phyloP scores from a whole-genome alignment of 2,113 vertebrate species.

The Aix galericulata region DNA sequence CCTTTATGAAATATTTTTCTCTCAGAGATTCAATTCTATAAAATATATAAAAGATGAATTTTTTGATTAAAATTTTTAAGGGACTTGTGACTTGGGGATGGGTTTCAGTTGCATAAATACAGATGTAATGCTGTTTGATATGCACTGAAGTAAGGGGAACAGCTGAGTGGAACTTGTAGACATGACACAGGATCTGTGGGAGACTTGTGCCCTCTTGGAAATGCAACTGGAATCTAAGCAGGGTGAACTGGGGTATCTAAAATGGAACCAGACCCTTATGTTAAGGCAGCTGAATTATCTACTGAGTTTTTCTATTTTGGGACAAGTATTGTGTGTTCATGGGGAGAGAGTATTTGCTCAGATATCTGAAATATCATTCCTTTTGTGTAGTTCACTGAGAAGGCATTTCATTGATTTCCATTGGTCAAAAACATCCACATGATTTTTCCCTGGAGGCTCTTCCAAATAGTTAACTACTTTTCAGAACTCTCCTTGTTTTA shows the following conservation, averaged over 20 bases:
- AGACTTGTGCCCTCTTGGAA: not conserved
- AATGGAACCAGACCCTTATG: not conserved
- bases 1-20: not conserved
- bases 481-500: not conserved
- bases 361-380: not conserved
- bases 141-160: not conserved
- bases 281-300: not conserved
- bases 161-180: not conserved
- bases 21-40: not conserved
- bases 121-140: not conserved
- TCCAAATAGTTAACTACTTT: not conserved
- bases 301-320: not conserved
- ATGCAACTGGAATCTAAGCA: not conserved
- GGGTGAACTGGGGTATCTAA: not conserved
- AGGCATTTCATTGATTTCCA: not conserved
- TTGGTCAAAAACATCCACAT: not conserved
- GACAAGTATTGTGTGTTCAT: not conserved
- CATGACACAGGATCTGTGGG: not conserved
- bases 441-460: not conserved
- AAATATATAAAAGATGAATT: not conserved
- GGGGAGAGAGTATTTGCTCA: not conserved
- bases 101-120: not conserved
- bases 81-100: not conserved
- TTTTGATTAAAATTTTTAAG: not conserved
- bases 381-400: not conserved